phyloP scores from a whole-genome alignment of 2,113 vertebrate species.

The Chlorodrepanis virens region DNA sequence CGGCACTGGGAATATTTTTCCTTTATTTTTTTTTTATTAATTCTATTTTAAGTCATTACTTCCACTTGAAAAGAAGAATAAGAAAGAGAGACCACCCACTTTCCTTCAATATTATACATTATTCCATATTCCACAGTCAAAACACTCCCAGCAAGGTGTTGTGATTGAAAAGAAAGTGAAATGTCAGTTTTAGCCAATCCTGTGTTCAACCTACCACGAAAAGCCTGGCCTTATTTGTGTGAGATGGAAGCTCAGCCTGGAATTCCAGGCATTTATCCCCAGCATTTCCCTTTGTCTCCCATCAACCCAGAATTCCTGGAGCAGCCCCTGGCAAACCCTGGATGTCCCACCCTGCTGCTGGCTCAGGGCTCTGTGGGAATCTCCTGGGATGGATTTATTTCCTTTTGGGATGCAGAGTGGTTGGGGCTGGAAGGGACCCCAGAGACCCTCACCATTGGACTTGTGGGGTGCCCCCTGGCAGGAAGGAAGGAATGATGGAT shows the following conservation, averaged over 20 bases:
- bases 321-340: neutral
- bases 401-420: too few relatives aligned
- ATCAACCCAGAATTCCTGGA: accelerated
- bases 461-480: too few relatives aligned
- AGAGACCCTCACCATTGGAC: too few relatives aligned
- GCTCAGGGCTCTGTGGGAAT: too few relatives aligned
- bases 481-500: too few relatives aligned
- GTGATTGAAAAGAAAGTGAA: neutral
- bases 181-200: neutral
- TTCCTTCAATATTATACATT: neutral
- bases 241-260: neutral
- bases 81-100: neutral
- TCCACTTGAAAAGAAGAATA: neutral
- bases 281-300: neutral
- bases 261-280: neutral
- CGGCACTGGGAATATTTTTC: neutral
- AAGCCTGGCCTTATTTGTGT: neutral
- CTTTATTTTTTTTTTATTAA: neutral
- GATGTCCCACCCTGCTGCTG: too few relatives aligned
- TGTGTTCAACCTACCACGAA: neutral
- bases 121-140: neutral
- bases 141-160: neutral
- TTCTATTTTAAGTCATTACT: neutral
- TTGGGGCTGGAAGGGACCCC: too few relatives aligned
- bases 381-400: too few relatives aligned